Evolutionary conservation across 2,888 invertebrate species (phyloP).

Genomic region (Scaptodrosophila latifasciaeformis): DNA sequence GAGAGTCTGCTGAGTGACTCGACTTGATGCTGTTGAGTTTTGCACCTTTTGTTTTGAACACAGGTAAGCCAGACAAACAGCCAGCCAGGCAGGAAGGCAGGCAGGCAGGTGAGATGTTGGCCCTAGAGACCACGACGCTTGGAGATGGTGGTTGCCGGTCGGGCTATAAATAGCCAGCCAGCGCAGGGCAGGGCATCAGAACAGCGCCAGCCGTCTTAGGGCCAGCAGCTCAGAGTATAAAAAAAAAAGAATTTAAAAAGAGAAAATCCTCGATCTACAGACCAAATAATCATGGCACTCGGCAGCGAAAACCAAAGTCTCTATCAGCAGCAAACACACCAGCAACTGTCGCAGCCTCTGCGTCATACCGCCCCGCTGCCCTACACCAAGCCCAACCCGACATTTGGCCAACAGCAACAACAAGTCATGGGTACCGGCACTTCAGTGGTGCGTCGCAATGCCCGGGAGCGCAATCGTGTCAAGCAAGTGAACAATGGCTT

Average conservation of each 20-base stretch:
- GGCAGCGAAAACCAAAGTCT: conserved; percentile 48
- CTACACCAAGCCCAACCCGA: conserved; percentile 41
- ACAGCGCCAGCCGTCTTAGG: conserved; percentile 66
- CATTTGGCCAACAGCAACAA: conserved; percentile 19
- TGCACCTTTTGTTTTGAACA: conserved; percentile 56
- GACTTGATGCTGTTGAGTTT: conserved; percentile 27
- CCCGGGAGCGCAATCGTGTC: conserved; percentile 94
- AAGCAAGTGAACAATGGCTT: conserved; percentile 97
- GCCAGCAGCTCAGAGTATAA: conserved; percentile 46
- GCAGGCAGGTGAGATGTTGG: conserved; percentile 41
- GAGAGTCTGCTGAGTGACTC: conserved; percentile 10
- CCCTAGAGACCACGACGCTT: not conserved
- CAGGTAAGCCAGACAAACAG: conserved; percentile 38
- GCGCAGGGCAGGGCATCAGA: conserved; percentile 74
- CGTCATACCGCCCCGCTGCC: conserved; percentile 37
- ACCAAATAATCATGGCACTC: conserved; percentile 51
- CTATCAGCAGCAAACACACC: conserved; percentile 30
- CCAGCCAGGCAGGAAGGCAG: not conserved
- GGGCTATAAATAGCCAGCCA: conserved; percentile 64
- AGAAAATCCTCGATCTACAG: conserved; percentile 3
- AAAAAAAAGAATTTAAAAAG: conserved; percentile 11
- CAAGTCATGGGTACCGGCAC: conserved; percentile 74
- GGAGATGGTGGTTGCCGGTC: not conserved
- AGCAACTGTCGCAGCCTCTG: conserved; percentile 20
- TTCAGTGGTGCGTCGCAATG: conserved; percentile 92